Evolutionary conservation across 2,888 invertebrate species (phyloP).

Genomic region (Mechanitis messenoides): DNA sequence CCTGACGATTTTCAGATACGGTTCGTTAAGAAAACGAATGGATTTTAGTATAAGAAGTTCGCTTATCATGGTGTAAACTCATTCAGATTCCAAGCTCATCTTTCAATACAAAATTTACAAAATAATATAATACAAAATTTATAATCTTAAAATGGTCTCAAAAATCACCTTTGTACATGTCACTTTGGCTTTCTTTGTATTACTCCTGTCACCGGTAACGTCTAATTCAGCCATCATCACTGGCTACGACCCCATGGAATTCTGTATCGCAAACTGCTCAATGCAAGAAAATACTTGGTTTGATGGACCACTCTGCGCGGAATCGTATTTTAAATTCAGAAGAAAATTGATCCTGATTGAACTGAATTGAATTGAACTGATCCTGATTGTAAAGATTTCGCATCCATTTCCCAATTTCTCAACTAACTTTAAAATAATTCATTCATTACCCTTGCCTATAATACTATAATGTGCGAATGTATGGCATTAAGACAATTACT

Average conservation of each 20-base stretch:
- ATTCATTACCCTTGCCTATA: too few relatives aligned
- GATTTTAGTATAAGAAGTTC: background rate
- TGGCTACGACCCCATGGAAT: slow-evolving; percentile 77
- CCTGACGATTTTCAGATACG: background rate
- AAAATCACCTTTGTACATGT: slow-evolving; percentile 11
- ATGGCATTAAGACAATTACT: too few relatives aligned
- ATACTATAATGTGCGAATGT: too few relatives aligned
- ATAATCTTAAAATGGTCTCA: slow-evolving; percentile 4
- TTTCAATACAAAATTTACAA: background rate
- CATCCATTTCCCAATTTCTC: slow-evolving; percentile 87
- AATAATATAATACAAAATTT: background rate
- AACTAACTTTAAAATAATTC: slow-evolving; percentile 51
- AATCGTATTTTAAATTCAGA: slow-evolving; percentile 88
- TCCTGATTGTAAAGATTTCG: slow-evolving; percentile 88
- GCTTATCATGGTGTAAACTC: background rate
- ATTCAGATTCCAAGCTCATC: background rate
- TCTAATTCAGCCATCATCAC: slow-evolving; percentile 40
- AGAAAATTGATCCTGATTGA: slow-evolving; percentile 82
- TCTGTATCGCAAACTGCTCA: slow-evolving; percentile 92
- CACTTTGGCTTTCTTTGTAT: background rate
- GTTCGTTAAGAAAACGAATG: background rate
- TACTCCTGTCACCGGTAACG: slow-evolving; percentile 1
- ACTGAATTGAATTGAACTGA: too few relatives aligned
- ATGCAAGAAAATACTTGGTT: slow-evolving; percentile 94
- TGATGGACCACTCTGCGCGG: slow-evolving; percentile 90